Percentiles rank a stretch among this genome's conserved stretches.
Evolutionary conservation across 2,888 invertebrate species (phyloP).

Genomic region (Caenorhabditis sp.): DNA sequence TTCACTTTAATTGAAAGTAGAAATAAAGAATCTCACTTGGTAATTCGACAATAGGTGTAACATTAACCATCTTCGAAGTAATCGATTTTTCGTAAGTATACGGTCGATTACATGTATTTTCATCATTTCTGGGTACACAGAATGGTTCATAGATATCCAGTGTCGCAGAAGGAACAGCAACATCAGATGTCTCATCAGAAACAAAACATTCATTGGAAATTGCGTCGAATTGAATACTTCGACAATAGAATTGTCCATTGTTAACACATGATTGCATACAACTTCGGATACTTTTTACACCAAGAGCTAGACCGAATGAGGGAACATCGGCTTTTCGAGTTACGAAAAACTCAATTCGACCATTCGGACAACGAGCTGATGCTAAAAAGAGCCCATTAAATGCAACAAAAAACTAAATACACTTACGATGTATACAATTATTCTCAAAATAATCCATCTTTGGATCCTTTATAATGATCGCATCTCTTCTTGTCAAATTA

Average conservation of each 20-base stretch:
- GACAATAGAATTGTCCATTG: slow-evolving; percentile 57
- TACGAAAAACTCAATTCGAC: slow-evolving; percentile 61
- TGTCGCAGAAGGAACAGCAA: slow-evolving; percentile 51
- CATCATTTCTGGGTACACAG: slow-evolving; percentile 53
- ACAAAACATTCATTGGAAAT: slow-evolving; percentile 61
- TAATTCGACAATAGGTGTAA: slow-evolving; percentile 19
- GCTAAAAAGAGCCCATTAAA: slow-evolving; percentile 13
- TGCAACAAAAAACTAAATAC: background rate
- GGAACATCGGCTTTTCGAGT: slow-evolving; percentile 56
- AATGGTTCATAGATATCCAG: slow-evolving; percentile 68
- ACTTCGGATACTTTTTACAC: slow-evolving; percentile 50
- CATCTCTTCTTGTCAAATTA: slow-evolving; percentile 69
- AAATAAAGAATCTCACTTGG: too few relatives aligned
- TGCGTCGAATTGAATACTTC: slow-evolving; percentile 57
- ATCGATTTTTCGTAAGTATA: slow-evolving; percentile 56
- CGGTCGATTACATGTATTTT: slow-evolving; percentile 57
- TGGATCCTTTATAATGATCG: slow-evolving; percentile 20
- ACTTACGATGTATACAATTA: slow-evolving; percentile 74
- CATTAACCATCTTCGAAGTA: slow-evolving; percentile 33
- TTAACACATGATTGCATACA: slow-evolving; percentile 66
- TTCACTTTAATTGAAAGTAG: too few relatives aligned
- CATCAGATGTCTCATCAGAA: slow-evolving; percentile 59
- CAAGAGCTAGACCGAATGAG: slow-evolving; percentile 49
- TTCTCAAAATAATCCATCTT: slow-evolving; percentile 75
- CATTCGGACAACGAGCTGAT: slow-evolving; percentile 25